phyloP scores from a whole-genome alignment of 2,888 invertebrate genomes.

The Thumatha senex region DNA sequence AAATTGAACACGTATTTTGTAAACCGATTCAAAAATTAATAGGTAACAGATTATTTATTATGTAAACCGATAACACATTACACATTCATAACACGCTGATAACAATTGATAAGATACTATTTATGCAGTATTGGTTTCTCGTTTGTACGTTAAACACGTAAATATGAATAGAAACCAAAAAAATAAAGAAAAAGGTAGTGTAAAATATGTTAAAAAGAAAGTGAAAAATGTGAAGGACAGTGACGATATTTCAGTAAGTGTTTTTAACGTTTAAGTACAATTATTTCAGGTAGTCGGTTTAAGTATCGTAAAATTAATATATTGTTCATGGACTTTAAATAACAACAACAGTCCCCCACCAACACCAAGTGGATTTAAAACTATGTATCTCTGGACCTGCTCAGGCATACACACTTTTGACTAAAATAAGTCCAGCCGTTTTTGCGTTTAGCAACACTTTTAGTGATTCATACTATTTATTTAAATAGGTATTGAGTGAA shows the following conservation, averaged over 20 bases:
- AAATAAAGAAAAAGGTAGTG: slow-evolving; percentile 17
- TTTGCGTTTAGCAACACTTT: too few relatives aligned
- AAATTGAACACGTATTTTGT: slow-evolving; percentile 1
- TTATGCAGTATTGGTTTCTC: slow-evolving; percentile 14
- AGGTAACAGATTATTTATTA: slow-evolving; percentile 25
- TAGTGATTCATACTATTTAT: too few relatives aligned
- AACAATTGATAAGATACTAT: slow-evolving; percentile 17
- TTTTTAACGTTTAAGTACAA: background rate
- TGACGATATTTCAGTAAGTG: slow-evolving; percentile 12
- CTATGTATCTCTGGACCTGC: too few relatives aligned
- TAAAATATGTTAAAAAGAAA: slow-evolving; percentile 2
- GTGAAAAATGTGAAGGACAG: background rate
- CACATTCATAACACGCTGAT: slow-evolving; percentile 10
- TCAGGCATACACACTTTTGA: too few relatives aligned
- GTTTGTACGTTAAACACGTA: background rate
- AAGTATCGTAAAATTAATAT: too few relatives aligned
- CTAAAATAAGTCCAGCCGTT: too few relatives aligned
- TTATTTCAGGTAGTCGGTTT: too few relatives aligned
- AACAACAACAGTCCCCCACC: too few relatives aligned
- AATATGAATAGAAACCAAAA: slow-evolving; percentile 29
- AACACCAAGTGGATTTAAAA: too few relatives aligned
- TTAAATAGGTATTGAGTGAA: too few relatives aligned
- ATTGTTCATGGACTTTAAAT: too few relatives aligned
- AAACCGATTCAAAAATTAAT: slow-evolving; percentile 4
- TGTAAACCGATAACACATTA: slow-evolving; percentile 24